Evolutionary conservation across 2,797 vertebrate species (phyloP).

Genomic region (Myotis vivesi): DNA sequence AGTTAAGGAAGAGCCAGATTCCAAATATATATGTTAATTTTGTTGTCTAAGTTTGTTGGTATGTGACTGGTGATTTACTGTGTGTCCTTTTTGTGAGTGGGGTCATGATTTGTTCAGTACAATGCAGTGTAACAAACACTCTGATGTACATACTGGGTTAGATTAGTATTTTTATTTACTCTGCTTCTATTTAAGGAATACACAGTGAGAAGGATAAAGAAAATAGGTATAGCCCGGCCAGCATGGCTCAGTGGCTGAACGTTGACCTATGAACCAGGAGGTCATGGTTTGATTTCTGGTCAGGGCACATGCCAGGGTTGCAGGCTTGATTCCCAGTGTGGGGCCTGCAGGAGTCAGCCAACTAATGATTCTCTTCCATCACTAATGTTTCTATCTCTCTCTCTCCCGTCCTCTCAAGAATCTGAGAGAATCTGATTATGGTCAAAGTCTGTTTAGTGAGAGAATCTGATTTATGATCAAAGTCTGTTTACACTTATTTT

Average conservation of each 20-base stretch:
- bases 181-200: slow-evolving; percentile 48
- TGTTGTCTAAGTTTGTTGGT: not conserved
- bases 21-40: not conserved
- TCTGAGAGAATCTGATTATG: slow-evolving; percentile 42
- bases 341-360: too few species aligned
- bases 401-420: too few species aligned
- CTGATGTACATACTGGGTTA: not conserved
- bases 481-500: slow-evolving; percentile 43
- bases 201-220: slow-evolving; percentile 46
- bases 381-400: too few species aligned
- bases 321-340: too few species aligned
- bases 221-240: not conserved
- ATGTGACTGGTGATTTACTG: not conserved
- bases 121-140: slow-evolving; percentile 35
- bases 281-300: too few species aligned
- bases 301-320: too few species aligned
- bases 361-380: too few species aligned
- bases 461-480: slow-evolving; percentile 39
- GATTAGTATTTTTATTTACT: slow-evolving; percentile 47
- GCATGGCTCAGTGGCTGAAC: too few species aligned
- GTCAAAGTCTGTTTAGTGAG: not conserved
- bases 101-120: slow-evolving; percentile 35
- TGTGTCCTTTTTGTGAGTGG: slow-evolving; percentile 20
- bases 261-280: too few species aligned
- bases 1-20: not conserved